A percentile compares a stretch with the other conserved stretches of the same genome.
Evolutionary conservation across 2,797 vertebrate genomes (phyloP).

Genomic region (Sebastes minor): DNA sequence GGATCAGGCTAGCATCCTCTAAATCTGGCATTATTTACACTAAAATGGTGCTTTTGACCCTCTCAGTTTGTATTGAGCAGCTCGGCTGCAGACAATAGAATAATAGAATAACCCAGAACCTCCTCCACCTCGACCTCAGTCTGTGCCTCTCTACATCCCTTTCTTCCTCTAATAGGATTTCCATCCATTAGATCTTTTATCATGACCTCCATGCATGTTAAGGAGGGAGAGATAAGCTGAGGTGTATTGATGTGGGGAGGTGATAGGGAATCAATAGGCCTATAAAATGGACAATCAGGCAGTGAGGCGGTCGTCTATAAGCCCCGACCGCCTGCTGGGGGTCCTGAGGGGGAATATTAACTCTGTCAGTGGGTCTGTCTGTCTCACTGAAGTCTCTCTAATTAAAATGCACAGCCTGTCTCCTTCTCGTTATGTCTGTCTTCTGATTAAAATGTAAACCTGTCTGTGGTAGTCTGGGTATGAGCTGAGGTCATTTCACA

Average conservation of each 20-base stretch:
- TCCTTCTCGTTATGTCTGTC: conserved; percentile 31
- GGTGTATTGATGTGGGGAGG: conserved; percentile 57
- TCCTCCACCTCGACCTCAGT: background rate
- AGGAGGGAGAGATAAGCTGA: conserved; percentile 56
- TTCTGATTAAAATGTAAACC: conserved; percentile 39
- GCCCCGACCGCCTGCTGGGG: conserved; percentile 1
- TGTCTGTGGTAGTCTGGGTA: background rate
- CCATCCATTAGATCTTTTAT: conserved; percentile 60
- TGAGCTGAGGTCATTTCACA: background rate
- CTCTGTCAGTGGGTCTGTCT: conserved; percentile 30
- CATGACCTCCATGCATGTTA: conserved; percentile 69
- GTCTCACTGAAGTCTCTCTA: conserved; percentile 34
- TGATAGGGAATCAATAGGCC: conserved; percentile 75
- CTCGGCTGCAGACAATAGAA: conserved; percentile 24
- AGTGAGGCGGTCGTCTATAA: conserved; percentile 15
- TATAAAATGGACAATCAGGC: conserved; percentile 73
- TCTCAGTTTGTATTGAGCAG: conserved; percentile 6
- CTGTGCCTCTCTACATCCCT: background rate
- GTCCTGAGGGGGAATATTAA: conserved; percentile 50
- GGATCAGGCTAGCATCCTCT: background rate
- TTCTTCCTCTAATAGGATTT: conserved; percentile 55
- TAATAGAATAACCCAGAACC: background rate
- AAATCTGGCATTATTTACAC: conserved; percentile 5
- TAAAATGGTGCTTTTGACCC: conserved; percentile 1
- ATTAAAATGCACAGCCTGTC: conserved; percentile 60